Conservation (phyloP, 2,113 vertebrate genomes). For the Trematocara macrostoma region DNA sequence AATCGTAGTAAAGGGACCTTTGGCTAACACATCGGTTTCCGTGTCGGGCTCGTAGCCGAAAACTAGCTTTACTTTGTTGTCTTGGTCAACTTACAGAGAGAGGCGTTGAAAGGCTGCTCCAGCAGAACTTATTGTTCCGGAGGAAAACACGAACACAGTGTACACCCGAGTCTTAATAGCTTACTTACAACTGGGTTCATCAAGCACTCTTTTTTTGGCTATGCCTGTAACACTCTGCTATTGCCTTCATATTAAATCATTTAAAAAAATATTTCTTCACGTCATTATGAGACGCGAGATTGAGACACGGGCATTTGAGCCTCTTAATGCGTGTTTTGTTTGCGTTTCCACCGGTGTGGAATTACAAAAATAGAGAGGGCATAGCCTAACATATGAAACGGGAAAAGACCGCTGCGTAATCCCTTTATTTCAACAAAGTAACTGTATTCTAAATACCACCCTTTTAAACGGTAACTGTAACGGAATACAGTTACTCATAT, state of each 20-base stretch:
- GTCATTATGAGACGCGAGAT: neutral
- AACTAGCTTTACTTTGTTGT: too few species aligned
- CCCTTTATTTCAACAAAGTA: neutral
- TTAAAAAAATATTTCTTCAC: neutral
- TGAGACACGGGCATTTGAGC: neutral
- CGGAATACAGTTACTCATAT: too few species aligned
- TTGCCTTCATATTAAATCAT: too few species aligned
- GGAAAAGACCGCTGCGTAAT: neutral
- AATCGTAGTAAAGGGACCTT: too few species aligned
- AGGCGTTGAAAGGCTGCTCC: too few species aligned
- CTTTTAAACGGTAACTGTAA: too few species aligned
- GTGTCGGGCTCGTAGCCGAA: too few species aligned
- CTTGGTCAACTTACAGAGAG: too few species aligned
- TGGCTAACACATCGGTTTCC: too few species aligned
- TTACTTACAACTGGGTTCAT: neutral
- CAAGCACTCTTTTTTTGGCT: neutral
- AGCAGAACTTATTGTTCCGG: too few species aligned
- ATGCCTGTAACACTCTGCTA: too few species aligned
- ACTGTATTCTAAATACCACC: neutral
- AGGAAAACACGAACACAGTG: neutral
- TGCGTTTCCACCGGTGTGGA: neutral
- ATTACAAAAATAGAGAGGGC: neutral
- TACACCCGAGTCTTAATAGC: neutral
- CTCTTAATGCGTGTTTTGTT: neutral
- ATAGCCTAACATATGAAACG: neutral